phyloP scores from a whole-genome alignment of 1,140 invertebrate species.

The Macrosteles quadrilineatus region DNA sequence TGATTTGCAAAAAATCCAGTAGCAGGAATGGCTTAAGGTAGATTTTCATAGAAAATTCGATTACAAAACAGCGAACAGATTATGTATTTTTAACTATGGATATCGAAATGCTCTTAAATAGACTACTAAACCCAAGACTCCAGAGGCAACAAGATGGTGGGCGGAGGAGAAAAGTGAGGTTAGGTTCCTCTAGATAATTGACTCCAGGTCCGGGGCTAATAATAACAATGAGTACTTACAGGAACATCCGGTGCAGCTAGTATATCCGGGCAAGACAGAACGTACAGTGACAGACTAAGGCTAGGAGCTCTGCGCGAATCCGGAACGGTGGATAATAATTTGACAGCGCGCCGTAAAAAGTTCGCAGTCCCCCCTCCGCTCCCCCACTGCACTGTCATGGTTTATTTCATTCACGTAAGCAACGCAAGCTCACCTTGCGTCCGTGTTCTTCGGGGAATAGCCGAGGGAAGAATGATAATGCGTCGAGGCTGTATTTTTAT shows the following conservation, averaged over 20 bases:
- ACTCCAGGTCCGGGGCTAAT: not conserved
- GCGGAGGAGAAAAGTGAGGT: not conserved
- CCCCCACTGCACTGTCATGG: slow-evolving; percentile 3
- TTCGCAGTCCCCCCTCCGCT: slow-evolving; percentile 10
- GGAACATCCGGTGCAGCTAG: slow-evolving; percentile 1
- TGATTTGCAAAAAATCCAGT: too few relatives aligned
- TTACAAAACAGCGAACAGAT: too few relatives aligned
- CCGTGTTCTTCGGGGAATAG: too few relatives aligned
- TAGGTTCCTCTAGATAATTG: not conserved
- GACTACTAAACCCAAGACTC: too few relatives aligned
- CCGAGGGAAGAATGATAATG: too few relatives aligned
- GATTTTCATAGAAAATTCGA: too few relatives aligned
- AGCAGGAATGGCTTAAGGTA: too few relatives aligned
- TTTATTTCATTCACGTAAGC: slow-evolving; percentile 23
- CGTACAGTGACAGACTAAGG: not conserved
- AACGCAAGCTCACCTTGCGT: not conserved
- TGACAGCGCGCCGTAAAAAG: slow-evolving; percentile 24
- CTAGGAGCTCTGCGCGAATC: slow-evolving; percentile 13
- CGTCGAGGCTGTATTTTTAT: too few relatives aligned
- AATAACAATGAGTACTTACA: slow-evolving; percentile 18
- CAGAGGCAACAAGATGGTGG: slow-evolving; percentile 2
- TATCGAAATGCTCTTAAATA: too few relatives aligned
- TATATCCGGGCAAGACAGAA: slow-evolving; percentile 7
- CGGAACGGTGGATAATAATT: slow-evolving; percentile 22
- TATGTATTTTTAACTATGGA: too few relatives aligned